Conservation (phyloP, 2,797 vertebrate species). For the Spea hammondii region DNA sequence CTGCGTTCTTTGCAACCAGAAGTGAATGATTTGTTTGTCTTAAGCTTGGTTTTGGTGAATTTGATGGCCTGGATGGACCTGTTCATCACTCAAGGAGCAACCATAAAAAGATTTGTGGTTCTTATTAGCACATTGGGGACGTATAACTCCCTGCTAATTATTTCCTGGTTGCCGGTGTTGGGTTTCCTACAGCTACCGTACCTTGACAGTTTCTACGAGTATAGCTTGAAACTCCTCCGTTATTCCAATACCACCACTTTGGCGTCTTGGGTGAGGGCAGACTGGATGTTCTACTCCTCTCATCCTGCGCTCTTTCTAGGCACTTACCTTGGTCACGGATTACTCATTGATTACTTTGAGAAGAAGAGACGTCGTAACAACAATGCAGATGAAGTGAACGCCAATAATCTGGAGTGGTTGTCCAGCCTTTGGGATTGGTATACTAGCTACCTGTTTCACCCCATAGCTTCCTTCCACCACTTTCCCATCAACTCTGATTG, state of each 20-base stretch:
- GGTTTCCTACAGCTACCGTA: slow-evolving; percentile 93
- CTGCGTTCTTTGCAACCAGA: slow-evolving; percentile 93
- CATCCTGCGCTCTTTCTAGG: slow-evolving; percentile 94
- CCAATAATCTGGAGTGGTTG: slow-evolving; percentile 94
- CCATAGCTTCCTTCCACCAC: slow-evolving; percentile 87
- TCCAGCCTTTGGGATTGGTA: slow-evolving; percentile 98
- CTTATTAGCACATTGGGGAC: slow-evolving; percentile 97
- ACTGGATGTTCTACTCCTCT: slow-evolving; percentile 98
- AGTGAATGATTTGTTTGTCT: slow-evolving; percentile 94
- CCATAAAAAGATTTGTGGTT: slow-evolving; percentile 95
- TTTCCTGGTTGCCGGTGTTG: slow-evolving; percentile 95
- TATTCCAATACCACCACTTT: slow-evolving; percentile 91
- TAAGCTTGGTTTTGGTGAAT: slow-evolving; percentile 94
- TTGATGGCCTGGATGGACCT: slow-evolving; percentile 98
- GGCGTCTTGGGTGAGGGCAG: slow-evolving; percentile 89
- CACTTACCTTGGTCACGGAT: slow-evolving; percentile 90
- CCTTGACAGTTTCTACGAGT: slow-evolving; percentile 88
- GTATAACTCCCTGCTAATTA: slow-evolving; percentile 93
- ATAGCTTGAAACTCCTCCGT: slow-evolving; percentile 90
- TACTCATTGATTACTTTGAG: slow-evolving; percentile 95
- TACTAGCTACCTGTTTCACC: slow-evolving; percentile 90
- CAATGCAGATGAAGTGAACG: slow-evolving; percentile 80
- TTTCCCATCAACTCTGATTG: slow-evolving; percentile 87
- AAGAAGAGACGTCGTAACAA: slow-evolving; percentile 82
- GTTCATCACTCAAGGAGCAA: slow-evolving; percentile 97